These are phyloP conservation scores for Philonicus albiceps DNA, from an alignment of 2,888 invertebrate genomes.

Conservation along the genomic window DNA sequence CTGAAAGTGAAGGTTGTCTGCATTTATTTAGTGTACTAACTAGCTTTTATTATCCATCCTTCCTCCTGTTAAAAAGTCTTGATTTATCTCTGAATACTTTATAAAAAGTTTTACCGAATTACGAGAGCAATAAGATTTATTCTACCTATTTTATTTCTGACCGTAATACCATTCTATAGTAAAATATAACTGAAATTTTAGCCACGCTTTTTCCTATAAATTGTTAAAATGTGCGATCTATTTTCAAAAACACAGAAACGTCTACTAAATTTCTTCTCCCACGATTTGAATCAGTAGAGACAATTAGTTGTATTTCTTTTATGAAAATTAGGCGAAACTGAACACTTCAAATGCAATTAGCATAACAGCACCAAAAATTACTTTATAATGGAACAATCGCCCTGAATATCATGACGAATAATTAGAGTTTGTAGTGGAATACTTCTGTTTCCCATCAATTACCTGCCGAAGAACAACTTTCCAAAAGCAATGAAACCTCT, in stretches of 20 bases:
- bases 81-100: too few species aligned
- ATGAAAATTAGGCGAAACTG: not conserved
- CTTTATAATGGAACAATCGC: conserved; percentile 1
- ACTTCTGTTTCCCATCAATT: conserved; percentile 6
- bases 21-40: too few species aligned
- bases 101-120: too few species aligned
- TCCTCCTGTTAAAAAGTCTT: too few species aligned
- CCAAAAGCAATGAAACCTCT: conserved; percentile 8
- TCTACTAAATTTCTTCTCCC: not conserved
- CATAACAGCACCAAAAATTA: not conserved
- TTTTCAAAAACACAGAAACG: not conserved
- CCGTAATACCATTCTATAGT: too few species aligned
- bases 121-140: too few species aligned
- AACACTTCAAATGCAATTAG: not conserved
- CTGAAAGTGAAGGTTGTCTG: too few species aligned
- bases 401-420: conserved; percentile 6
- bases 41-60: too few species aligned
- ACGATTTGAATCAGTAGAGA: not conserved
- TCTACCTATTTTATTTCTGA: too few species aligned
- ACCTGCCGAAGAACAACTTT: not conserved
- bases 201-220: not conserved
- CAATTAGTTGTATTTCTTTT: not conserved
- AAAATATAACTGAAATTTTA: too few species aligned
- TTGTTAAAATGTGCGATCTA: not conserved
- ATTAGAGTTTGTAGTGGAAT: not conserved